Conservation (phyloP, 2,797 vertebrate genomes). For the Sebastes hubbsi region DNA sequence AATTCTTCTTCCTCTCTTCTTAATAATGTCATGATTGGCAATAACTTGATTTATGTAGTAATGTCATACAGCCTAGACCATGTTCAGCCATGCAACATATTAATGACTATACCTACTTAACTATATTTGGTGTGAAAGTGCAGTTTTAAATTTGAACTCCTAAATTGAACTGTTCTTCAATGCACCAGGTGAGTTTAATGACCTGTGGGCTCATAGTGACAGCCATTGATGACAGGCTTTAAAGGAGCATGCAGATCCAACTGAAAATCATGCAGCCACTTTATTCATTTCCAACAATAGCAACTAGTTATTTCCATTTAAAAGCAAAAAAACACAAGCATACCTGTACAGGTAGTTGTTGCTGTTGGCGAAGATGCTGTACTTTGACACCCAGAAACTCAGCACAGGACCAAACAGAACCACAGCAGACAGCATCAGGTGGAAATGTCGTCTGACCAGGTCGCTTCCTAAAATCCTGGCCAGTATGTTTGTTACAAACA, state of each 20-base stretch:
- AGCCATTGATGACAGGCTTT: neutral
- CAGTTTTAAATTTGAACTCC: neutral
- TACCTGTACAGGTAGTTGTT: conserved; percentile 90
- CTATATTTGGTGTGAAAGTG: neutral
- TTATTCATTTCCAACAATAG: neutral
- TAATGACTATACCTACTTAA: neutral
- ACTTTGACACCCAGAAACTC: conserved; percentile 83
- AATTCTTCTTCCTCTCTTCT: neutral
- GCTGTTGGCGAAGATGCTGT: conserved; percentile 86
- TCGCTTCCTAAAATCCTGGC: conserved; percentile 81
- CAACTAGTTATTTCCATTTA: neutral
- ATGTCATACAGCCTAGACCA: neutral
- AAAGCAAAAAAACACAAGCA: neutral
- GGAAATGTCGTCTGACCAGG: conserved; percentile 82
- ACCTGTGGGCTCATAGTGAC: neutral
- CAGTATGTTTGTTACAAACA: conserved; percentile 76
- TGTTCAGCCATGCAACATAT: neutral
- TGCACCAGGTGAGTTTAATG: neutral
- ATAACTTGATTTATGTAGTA: neutral
- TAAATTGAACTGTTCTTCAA: neutral
- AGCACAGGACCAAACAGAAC: conserved; percentile 86
- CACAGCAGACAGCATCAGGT: conserved; percentile 83
- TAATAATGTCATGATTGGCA: neutral
- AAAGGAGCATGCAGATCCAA: neutral
- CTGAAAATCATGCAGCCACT: neutral